Percentiles rank a stretch among this genome's conserved stretches.
These are phyloP conservation scores for Agonopterix subpropinquella DNA, from an alignment of 2,888 invertebrate species.

Conservation along the genomic window DNA sequence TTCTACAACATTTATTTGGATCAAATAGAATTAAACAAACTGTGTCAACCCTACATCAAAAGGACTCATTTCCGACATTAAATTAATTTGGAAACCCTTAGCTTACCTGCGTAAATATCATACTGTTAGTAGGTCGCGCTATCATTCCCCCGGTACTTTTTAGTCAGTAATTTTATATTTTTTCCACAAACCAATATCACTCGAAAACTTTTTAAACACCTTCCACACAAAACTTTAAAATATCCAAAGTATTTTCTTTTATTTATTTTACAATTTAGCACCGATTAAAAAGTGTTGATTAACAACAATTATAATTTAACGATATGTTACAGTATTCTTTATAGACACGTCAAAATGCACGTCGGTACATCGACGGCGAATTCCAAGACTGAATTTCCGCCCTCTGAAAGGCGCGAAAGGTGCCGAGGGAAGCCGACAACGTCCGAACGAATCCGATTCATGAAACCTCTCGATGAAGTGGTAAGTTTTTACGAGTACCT, in stretches of 20 bases:
- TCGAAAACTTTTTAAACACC: conserved; percentile 35
- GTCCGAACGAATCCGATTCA: conserved; percentile 44
- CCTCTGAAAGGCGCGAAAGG: conserved; percentile 48
- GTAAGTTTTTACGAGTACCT: conserved; percentile 70
- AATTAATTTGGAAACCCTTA: conserved; percentile 7
- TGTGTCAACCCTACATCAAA: too few relatives aligned
- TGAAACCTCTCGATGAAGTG: conserved; percentile 70
- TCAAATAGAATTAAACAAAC: too few relatives aligned
- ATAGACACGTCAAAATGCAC: conserved; percentile 19
- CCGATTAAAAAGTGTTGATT: conserved; percentile 22
- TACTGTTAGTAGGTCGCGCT: conserved; percentile 41
- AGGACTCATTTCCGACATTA: neutral
- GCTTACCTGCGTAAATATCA: conserved; percentile 53
- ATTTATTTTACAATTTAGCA: conserved; percentile 14
- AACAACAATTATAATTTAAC: conserved; percentile 43
- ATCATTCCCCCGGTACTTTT: conserved; percentile 42
- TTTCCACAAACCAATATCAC: conserved; percentile 53
- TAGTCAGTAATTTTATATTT: conserved; percentile 38
- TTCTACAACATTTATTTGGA: too few relatives aligned
- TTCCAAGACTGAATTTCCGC: conserved; percentile 56
- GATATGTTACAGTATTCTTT: conserved; percentile 41
- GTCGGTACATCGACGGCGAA: conserved; percentile 30
- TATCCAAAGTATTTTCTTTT: conserved; percentile 7
- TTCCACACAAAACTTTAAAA: conserved; percentile 24
- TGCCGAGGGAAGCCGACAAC: conserved; percentile 19